Conservation (phyloP, 2,113 vertebrate species). For the Dromaius novaehollandiae region DNA sequence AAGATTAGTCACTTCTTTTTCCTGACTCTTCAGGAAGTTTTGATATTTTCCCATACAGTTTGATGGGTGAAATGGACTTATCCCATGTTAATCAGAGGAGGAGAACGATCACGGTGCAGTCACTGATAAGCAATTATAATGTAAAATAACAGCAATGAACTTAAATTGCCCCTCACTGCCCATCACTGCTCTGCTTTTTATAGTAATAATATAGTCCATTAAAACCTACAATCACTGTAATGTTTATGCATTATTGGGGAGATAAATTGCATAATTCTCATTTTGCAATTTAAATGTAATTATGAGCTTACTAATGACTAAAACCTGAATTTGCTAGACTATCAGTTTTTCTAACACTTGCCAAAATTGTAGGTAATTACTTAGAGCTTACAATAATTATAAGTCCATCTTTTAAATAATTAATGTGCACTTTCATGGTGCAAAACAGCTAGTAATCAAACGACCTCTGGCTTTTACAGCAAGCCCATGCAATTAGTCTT, state of each 20-base stretch:
- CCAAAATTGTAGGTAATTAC: constrained; percentile 82
- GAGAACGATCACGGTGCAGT: background rate
- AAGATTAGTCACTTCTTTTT: background rate
- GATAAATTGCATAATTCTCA: constrained; percentile 81
- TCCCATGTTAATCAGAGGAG: background rate
- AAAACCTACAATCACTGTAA: constrained; percentile 80
- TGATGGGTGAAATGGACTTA: background rate
- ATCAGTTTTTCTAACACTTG: constrained; percentile 80
- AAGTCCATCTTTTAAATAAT: constrained; percentile 82
- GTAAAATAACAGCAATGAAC: constrained; percentile 74
- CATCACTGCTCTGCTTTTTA: constrained; percentile 70
- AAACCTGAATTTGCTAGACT: constrained; percentile 80
- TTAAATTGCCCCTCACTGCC: constrained; percentile 75
- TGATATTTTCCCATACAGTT: background rate
- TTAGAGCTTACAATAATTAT: constrained; percentile 80
- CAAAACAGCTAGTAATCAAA: constrained; percentile 78
- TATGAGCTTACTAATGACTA: constrained; percentile 81
- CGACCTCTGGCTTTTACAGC: constrained; percentile 70
- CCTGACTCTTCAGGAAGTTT: constrained; percentile 11
- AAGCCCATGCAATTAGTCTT: constrained; percentile 76
- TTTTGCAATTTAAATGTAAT: constrained; percentile 87
- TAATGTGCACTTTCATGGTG: constrained; percentile 77
- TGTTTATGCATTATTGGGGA: constrained; percentile 82
- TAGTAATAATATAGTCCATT: constrained; percentile 76
- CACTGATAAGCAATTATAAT: constrained; percentile 64